phyloP scores from a whole-genome alignment of 2,113 vertebrate species.

The Rhodinocichla rosea region DNA sequence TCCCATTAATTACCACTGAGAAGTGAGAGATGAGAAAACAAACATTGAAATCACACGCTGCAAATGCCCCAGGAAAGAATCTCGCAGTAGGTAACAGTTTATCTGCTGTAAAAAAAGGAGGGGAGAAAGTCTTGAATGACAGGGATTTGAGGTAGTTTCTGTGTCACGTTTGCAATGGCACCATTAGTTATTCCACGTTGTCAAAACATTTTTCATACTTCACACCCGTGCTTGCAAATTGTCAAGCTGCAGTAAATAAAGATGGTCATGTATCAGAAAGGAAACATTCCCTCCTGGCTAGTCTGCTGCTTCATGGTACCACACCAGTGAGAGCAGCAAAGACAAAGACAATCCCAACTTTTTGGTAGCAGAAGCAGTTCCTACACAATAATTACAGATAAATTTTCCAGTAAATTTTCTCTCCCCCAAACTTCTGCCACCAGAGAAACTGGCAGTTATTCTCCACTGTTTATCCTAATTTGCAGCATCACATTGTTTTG shows the following conservation, averaged over 20 bases:
- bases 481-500: neutral
- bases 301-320: neutral
- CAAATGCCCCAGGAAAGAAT: neutral
- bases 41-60: neutral
- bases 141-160: neutral
- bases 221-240: neutral
- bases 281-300: neutral
- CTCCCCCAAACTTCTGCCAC: neutral
- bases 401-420: neutral
- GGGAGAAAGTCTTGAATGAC: neutral
- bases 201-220: neutral
- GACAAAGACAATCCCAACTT: neutral
- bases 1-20: constrained; percentile 84
- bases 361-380: neutral
- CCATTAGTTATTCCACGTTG: neutral
- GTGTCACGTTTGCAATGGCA: neutral
- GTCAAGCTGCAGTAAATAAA: neutral
- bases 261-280: neutral
- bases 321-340: neutral
- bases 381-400: neutral
- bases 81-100: neutral
- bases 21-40: constrained; percentile 61
- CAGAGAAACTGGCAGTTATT: neutral
- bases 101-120: neutral
- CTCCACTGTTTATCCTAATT: neutral